Percentiles rank a stretch among this genome's conserved stretches.
These are phyloP conservation scores for Mola mola DNA, from an alignment of 2,113 vertebrate species.

Conservation along the genomic window DNA sequence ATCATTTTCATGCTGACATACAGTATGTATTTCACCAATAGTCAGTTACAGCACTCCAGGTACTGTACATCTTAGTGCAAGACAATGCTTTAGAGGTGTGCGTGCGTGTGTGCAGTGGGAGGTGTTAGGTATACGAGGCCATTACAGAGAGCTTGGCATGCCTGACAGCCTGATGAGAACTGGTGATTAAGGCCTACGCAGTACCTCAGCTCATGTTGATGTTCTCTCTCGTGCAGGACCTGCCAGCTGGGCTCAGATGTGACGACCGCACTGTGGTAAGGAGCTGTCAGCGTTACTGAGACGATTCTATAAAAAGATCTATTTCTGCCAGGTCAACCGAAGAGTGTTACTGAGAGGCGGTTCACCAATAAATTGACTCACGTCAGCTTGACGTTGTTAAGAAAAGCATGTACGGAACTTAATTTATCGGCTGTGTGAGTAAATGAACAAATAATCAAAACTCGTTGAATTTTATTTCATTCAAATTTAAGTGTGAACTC, in stretches of 20 bases:
- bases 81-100: not conserved
- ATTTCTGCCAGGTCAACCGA: conserved; percentile 43
- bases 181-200: conserved; percentile 55
- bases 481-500: not conserved
- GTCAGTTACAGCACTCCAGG: not conserved
- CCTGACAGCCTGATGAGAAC: conserved; percentile 59
- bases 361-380: conserved; percentile 41
- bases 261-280: conserved; percentile 59
- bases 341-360: conserved; percentile 35
- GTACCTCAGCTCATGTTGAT: conserved; percentile 53
- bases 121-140: conserved; percentile 6
- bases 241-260: conserved; percentile 54
- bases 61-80: conserved; percentile 16
- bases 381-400: conserved; percentile 3
- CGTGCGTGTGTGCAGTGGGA: conserved; percentile 2
- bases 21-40: not conserved
- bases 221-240: conserved; percentile 49
- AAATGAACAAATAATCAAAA: conserved; percentile 1
- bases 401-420: conserved; percentile 2
- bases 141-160: conserved; percentile 41
- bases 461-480: not conserved
- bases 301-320: conserved; percentile 66
- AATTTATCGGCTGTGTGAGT: not conserved
- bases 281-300: conserved; percentile 57
- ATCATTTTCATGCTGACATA: not conserved